Conservation (phyloP, 2,888 invertebrate species). For the Scaptomyza flava region DNA sequence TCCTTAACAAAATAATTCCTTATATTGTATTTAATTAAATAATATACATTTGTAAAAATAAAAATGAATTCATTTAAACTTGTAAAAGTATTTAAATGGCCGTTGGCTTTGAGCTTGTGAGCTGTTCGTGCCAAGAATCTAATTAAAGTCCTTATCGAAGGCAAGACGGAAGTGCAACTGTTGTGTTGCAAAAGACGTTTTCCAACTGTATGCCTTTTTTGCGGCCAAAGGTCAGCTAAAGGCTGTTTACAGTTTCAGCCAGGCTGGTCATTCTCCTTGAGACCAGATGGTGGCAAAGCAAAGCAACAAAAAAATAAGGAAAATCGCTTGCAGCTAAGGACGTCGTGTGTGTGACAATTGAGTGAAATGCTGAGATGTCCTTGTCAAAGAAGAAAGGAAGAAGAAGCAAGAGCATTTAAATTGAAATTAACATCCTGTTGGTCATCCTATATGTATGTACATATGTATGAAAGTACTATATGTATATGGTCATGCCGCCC, state of each 20-base stretch:
- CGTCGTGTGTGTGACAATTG: conserved; percentile 60
- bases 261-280: conserved; percentile 31
- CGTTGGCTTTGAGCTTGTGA: conserved; percentile 12
- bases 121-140: conserved; percentile 48
- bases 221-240: conserved; percentile 41
- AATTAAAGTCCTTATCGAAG: conserved; percentile 62
- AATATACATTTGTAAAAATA: conserved; percentile 4
- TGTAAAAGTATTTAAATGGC: conserved; percentile 14
- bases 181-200: conserved; percentile 6
- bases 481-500: conserved; percentile 39
- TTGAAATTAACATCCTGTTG: conserved; percentile 77
- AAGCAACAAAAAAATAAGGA: conserved; percentile 2
- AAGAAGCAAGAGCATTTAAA: conserved; percentile 63
- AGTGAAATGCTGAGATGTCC: conserved; percentile 17
- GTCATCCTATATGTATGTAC: background rate
- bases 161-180: conserved; percentile 56
- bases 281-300: conserved; percentile 23
- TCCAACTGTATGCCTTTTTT: background rate
- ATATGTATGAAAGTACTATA: conserved; percentile 11
- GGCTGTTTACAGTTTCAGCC: conserved; percentile 38
- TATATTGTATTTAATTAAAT: conserved; percentile 7
- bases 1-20: background rate
- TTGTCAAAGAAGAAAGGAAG: conserved; percentile 13
- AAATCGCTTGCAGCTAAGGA: conserved; percentile 61
- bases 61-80: conserved; percentile 59